phyloP scores from a whole-genome alignment of 1,140 invertebrate species.

The Temnothorax longispinosus region DNA sequence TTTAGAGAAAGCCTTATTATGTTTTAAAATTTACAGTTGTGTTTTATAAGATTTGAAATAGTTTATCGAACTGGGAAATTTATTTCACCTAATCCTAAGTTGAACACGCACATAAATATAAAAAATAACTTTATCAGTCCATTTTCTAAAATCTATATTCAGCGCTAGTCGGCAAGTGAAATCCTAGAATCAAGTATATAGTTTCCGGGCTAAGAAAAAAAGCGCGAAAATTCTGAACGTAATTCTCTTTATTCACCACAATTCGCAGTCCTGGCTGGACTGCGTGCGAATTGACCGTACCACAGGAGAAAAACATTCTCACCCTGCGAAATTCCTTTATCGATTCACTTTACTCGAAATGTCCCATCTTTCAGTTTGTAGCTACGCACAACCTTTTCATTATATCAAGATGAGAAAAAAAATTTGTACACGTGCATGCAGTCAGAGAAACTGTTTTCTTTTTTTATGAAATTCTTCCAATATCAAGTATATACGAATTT shows the following conservation, averaged over 20 bases:
- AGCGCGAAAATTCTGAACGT: not conserved
- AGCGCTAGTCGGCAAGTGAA: not conserved
- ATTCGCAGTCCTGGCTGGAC: not conserved
- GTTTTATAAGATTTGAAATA: not conserved
- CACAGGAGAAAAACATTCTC: constrained; percentile 15
- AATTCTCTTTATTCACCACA: constrained; percentile 7
- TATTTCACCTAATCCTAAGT: not conserved
- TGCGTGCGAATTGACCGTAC: not conserved
- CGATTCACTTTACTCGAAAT: constrained; percentile 22
- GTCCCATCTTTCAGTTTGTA: not conserved
- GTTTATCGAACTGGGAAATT: not conserved
- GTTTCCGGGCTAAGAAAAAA: not conserved
- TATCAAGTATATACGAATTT: constrained; percentile 20
- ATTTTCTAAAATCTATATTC: constrained; percentile 26
- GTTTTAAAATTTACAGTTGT: not conserved
- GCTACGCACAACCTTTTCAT: not conserved
- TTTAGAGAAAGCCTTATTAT: not conserved
- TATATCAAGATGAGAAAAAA: constrained; percentile 31
- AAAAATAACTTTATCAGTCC: not conserved
- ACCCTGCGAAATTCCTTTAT: not conserved
- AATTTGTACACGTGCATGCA: not conserved
- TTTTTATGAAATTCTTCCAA: constrained; percentile 41
- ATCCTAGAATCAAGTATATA: not conserved
- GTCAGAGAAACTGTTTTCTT: not conserved
- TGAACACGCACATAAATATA: not conserved